Conservation (phyloP, 2,113 vertebrate genomes). For the Mastomys natalensis region DNA sequence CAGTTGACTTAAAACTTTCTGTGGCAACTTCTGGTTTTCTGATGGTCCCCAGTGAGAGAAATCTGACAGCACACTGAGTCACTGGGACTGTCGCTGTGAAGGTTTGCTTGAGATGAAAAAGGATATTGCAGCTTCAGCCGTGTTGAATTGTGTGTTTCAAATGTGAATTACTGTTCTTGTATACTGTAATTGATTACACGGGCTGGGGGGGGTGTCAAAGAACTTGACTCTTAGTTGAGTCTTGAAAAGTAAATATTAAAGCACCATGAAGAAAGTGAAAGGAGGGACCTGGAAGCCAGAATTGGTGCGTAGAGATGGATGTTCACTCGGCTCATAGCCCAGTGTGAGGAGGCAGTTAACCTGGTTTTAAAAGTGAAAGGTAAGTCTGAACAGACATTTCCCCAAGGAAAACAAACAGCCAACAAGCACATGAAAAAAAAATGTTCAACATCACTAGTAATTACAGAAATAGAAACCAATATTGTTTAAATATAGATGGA, state of each 20-base stretch:
- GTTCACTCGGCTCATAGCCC: neutral
- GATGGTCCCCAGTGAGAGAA: constrained; percentile 88
- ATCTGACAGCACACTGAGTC: constrained; percentile 89
- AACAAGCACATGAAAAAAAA: constrained; percentile 71
- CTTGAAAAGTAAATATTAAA: constrained; percentile 97
- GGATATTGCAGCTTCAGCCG: constrained; percentile 98
- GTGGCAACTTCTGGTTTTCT: constrained; percentile 91
- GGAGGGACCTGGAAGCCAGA: neutral
- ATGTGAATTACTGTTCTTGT: constrained; percentile 99
- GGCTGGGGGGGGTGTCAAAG: constrained; percentile 90
- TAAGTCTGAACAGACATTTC: neutral
- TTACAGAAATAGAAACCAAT: neutral
- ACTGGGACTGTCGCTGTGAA: constrained; percentile 88
- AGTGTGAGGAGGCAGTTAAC: neutral
- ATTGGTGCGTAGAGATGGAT: too few species aligned
- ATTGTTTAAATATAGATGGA: neutral
- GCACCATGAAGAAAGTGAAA: neutral
- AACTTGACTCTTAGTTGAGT: constrained; percentile 96
- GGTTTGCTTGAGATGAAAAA: constrained; percentile 91
- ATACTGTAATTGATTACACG: constrained; percentile 99
- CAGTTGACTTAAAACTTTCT: constrained; percentile 90
- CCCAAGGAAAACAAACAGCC: neutral
- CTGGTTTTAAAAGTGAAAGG: neutral
- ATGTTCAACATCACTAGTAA: neutral
- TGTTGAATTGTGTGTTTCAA: constrained; percentile 99